Conservation (phyloP, 1,140 invertebrate genomes). For the Tenebrio molitor region DNA sequence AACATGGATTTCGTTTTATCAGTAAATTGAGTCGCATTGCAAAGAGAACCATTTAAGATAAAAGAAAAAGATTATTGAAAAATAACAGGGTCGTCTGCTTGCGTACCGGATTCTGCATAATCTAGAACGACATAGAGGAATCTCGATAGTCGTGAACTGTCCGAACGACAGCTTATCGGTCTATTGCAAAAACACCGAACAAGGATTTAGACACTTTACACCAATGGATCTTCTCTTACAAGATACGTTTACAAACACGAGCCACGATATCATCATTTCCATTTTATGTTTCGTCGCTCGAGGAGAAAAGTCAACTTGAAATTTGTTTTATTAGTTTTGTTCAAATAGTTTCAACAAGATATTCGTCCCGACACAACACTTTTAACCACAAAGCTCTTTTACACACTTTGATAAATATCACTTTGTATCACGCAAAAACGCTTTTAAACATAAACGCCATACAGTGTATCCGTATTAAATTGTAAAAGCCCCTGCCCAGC, state of each 20-base stretch:
- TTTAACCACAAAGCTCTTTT: too few species aligned
- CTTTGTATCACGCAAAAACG: too few species aligned
- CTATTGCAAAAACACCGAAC: constrained; percentile 35
- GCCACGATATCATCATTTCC: constrained; percentile 18
- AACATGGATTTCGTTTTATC: constrained; percentile 51
- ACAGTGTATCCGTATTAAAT: too few species aligned
- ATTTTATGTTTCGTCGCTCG: constrained; percentile 22
- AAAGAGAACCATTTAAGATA: constrained; percentile 52
- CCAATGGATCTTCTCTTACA: constrained; percentile 30
- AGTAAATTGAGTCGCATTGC: constrained; percentile 52
- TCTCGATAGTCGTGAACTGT: constrained; percentile 44
- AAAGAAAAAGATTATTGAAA: constrained; percentile 54
- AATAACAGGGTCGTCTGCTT: constrained; percentile 50
- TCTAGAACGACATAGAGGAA: constrained; percentile 48
- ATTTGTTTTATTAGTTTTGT: constrained; percentile 25
- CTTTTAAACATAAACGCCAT: too few species aligned
- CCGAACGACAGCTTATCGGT: constrained; percentile 43
- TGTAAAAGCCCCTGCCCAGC: too few species aligned
- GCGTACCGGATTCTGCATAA: constrained; percentile 48
- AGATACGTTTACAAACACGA: constrained; percentile 37
- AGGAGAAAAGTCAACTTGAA: constrained; percentile 5
- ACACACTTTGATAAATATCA: not conserved
- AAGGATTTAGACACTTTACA: constrained; percentile 35
- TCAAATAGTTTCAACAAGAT: not conserved
- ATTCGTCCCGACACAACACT: too few species aligned